Evolutionary conservation across 2,113 vertebrate species (phyloP).

Genomic region (Danionella cerebrum): DNA sequence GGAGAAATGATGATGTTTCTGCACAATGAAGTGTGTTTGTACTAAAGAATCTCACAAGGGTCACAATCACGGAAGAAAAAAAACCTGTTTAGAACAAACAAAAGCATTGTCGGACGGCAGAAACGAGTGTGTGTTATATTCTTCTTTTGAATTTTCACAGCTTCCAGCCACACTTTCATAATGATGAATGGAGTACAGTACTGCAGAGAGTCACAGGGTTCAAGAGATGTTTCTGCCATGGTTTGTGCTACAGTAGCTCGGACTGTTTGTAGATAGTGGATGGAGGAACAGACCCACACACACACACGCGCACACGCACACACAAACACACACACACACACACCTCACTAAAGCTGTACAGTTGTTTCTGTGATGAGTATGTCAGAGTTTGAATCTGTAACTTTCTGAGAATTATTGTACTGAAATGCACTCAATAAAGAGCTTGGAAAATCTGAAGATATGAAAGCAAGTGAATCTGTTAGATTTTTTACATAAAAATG

Average conservation of each 20-base stretch:
- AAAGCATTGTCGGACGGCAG: neutral
- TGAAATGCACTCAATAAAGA: constrained; percentile 77
- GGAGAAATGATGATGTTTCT: too few relatives aligned
- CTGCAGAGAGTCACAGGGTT: constrained; percentile 9
- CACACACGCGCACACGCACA: too few relatives aligned
- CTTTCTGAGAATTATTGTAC: constrained; percentile 76
- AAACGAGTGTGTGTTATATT: neutral
- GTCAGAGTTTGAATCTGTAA: constrained; percentile 76
- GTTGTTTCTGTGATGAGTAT: constrained; percentile 70
- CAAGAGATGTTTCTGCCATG: constrained; percentile 34
- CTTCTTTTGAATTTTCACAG: neutral
- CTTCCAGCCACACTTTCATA: neutral
- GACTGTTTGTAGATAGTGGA: constrained; percentile 52
- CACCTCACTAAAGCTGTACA: constrained; percentile 54
- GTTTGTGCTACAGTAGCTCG: constrained; percentile 38
- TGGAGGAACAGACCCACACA: constrained; percentile 36
- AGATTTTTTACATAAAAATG: too few relatives aligned
- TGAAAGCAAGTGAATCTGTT: constrained; percentile 30
- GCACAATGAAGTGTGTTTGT: too few relatives aligned
- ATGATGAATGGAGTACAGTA: too few relatives aligned
- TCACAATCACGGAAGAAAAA: constrained; percentile 19
- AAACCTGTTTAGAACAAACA: neutral
- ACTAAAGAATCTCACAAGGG: too few relatives aligned
- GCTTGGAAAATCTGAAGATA: constrained; percentile 60
- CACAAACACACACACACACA: too few relatives aligned